Conservation (phyloP, 2,113 vertebrate species). For the Equus przewalskii region DNA sequence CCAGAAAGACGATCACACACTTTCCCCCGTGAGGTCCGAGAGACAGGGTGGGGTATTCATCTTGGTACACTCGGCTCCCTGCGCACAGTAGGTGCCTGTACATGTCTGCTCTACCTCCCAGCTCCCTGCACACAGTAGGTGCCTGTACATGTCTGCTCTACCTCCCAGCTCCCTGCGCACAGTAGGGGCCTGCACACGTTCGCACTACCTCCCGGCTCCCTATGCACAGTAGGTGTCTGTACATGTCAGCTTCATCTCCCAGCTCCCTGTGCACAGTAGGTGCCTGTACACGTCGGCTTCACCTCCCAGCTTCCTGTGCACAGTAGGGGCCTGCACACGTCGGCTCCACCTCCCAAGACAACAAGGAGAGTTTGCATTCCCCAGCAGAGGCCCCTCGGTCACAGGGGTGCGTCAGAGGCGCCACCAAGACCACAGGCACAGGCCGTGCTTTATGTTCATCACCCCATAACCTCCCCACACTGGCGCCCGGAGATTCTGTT, state of each 20-base stretch:
- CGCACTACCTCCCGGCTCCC: neutral
- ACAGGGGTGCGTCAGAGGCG: fast-evolving
- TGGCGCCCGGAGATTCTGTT: neutral
- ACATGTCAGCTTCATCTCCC: too few relatives aligned
- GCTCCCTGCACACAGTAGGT: neutral
- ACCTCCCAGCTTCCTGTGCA: fast-evolving
- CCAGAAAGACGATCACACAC: neutral
- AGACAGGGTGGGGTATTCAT: fast-evolving
- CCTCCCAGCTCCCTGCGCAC: neutral
- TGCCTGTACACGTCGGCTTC: too few relatives aligned
- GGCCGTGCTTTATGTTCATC: neutral
- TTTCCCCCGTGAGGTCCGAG: fast-evolving
- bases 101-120: too few relatives aligned
- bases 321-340: too few relatives aligned
- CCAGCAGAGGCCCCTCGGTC: neutral
- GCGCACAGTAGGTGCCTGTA: fast-evolving
- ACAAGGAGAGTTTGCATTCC: neutral
- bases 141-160: too few relatives aligned
- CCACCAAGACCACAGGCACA: fast-evolving
- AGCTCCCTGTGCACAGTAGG: neutral
- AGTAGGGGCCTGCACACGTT: too few relatives aligned
- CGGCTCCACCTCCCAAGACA: fast-evolving
- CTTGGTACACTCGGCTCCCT: fast-evolving
- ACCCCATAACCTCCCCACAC: neutral
- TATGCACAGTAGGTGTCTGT: fast-evolving